A percentile compares a stretch with the other conserved stretches of the same genome.
phyloP scores from a whole-genome alignment of 2,797 vertebrate genomes.

The Xenentodon cancila region DNA sequence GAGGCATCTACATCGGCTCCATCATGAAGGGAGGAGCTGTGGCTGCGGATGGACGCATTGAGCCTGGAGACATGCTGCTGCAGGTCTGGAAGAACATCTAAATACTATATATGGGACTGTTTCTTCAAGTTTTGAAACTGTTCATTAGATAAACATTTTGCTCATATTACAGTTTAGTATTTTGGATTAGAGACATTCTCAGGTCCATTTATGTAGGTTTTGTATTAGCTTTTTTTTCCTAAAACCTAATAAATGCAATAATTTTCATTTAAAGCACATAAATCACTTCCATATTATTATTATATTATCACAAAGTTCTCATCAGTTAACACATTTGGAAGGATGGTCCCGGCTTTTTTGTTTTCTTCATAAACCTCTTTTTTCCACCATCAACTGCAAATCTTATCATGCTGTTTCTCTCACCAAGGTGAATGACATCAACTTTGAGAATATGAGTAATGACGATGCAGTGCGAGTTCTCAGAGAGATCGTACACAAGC shows the following conservation, averaged over 20 bases:
- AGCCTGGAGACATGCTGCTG: slow-evolving; percentile 86
- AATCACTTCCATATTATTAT: no score
- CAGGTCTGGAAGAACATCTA: slow-evolving; percentile 71
- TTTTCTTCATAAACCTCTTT: no score
- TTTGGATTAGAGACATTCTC: neutral
- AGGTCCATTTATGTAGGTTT: no score
- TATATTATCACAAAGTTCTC: no score
- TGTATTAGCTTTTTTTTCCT: neutral
- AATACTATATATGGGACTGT: no score
- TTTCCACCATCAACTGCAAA: neutral
- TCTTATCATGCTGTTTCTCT: neutral
- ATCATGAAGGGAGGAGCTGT: slow-evolving; percentile 92
- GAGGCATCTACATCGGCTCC: slow-evolving; percentile 93
- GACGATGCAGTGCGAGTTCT: slow-evolving; percentile 92
- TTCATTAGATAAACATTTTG: neutral
- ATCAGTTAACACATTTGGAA: no score
- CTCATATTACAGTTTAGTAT: neutral
- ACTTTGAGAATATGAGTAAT: slow-evolving; percentile 96
- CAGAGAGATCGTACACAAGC: slow-evolving; percentile 93
- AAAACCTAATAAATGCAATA: neutral
- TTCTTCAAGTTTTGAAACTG: neutral
- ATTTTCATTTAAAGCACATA: no score
- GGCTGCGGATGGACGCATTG: slow-evolving; percentile 89
- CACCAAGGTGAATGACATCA: slow-evolving; percentile 91
- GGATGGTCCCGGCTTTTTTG: no score